Conservation (phyloP, 2,797 vertebrate species). For the Lophotriccus pileatus region DNA sequence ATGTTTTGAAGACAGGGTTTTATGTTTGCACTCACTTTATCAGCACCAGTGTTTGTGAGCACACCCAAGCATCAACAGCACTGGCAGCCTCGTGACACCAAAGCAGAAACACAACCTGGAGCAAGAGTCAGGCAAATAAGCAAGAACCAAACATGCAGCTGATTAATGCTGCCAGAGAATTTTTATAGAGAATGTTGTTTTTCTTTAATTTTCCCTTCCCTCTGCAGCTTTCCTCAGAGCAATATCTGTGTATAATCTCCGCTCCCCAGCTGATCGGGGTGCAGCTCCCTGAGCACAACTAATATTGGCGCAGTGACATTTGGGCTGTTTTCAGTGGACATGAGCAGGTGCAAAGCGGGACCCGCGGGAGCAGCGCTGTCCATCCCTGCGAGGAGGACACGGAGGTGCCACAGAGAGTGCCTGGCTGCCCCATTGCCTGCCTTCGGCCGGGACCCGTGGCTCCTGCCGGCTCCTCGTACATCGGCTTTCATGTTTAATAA, state of each 20-base stretch:
- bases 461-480: background rate
- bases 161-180: background rate
- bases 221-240: background rate
- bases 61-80: accelerated
- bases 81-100: background rate
- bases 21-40: background rate
- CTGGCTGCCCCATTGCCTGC: background rate
- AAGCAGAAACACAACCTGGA: background rate
- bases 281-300: background rate
- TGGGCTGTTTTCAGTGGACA: background rate
- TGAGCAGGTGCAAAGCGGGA: background rate
- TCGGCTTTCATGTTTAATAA: constrained; percentile 42
- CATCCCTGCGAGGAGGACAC: background rate
- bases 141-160: background rate
- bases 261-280: background rate
- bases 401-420: background rate
- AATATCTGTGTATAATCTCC: background rate
- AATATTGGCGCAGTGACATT: constrained; percentile 37
- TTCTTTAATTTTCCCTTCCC: constrained; percentile 25
- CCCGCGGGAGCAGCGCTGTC: background rate
- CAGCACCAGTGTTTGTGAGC: background rate
- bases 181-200: background rate
- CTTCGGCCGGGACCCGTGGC: accelerated
- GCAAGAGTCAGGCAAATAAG: background rate
- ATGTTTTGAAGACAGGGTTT: background rate